These are phyloP conservation scores for Podargus strigoides DNA, from an alignment of 2,797 vertebrate genomes.

Conservation along the genomic window DNA sequence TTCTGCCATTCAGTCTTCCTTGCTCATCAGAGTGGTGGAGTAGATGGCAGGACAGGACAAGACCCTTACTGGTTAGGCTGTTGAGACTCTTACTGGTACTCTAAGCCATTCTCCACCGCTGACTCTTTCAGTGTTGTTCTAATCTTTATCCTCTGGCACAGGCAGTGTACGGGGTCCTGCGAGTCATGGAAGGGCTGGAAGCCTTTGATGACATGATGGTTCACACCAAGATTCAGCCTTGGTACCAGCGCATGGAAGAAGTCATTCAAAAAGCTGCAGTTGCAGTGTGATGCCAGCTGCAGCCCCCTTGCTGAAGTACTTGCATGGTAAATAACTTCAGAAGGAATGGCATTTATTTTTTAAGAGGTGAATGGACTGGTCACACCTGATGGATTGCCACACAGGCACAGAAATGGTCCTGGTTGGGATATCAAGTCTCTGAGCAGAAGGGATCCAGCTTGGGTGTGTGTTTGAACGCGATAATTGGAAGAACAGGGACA, in stretches of 20 bases:
- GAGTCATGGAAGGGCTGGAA: constrained; percentile 93
- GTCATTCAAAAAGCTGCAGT: constrained; percentile 67
- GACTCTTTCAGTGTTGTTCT: background rate
- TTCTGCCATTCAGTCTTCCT: background rate
- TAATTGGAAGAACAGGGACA: too few relatives aligned
- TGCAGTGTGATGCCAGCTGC: constrained; percentile 14
- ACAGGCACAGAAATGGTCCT: background rate
- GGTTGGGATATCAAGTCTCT: accelerated
- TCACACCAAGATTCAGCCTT: constrained; percentile 86
- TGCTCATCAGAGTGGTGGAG: background rate
- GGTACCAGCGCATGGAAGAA: constrained; percentile 87
- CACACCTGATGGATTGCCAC: background rate
- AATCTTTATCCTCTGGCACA: constrained; percentile 50
- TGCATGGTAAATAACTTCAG: background rate
- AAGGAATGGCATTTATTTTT: background rate
- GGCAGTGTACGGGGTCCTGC: constrained; percentile 92
- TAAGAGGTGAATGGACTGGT: background rate
- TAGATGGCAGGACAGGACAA: background rate
- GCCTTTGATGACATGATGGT: constrained; percentile 93
- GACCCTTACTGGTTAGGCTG: background rate
- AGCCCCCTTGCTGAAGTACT: background rate
- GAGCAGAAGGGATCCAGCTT: background rate
- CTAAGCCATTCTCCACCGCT: background rate
- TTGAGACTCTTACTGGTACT: background rate
- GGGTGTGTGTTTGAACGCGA: background rate